These are phyloP conservation scores for Lasiommata megera DNA, from an alignment of 2,888 invertebrate genomes.

Conservation along the genomic window DNA sequence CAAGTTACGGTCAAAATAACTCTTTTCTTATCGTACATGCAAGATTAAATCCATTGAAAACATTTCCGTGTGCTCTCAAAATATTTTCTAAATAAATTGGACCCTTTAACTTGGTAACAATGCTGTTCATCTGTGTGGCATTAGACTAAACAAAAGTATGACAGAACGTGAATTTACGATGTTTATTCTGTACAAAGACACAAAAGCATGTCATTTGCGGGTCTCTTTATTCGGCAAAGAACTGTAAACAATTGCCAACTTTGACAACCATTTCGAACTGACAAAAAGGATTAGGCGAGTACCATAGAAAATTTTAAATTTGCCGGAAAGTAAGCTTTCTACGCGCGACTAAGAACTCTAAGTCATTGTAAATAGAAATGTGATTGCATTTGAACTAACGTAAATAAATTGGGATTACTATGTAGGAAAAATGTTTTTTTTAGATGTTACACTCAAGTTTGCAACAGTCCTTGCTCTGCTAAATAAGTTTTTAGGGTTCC, in stretches of 20 bases:
- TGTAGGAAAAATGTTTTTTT: slow-evolving; percentile 51
- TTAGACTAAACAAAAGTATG: slow-evolving; percentile 53
- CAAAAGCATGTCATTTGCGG: slow-evolving; percentile 69
- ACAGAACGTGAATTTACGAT: slow-evolving; percentile 61
- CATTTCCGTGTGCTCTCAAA: slow-evolving; percentile 21
- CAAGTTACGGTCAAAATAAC: too few relatives aligned
- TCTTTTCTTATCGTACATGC: neutral
- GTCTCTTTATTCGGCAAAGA: slow-evolving; percentile 60
- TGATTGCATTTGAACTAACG: slow-evolving; percentile 28
- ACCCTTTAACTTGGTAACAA: slow-evolving; percentile 16
- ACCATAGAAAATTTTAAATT: slow-evolving; percentile 34
- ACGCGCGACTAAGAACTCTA: slow-evolving; percentile 41
- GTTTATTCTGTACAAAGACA: slow-evolving; percentile 63
- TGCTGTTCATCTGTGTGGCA: slow-evolving; percentile 57
- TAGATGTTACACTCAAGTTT: slow-evolving; percentile 59
- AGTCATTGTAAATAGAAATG: slow-evolving; percentile 22
- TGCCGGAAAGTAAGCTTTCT: slow-evolving; percentile 13
- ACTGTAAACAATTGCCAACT: slow-evolving; percentile 71
- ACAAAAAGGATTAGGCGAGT: slow-evolving; percentile 70
- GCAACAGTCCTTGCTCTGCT: slow-evolving; percentile 56
- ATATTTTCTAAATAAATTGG: slow-evolving; percentile 26
- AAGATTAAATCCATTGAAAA: slow-evolving; percentile 22
- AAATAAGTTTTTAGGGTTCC: slow-evolving; percentile 23
- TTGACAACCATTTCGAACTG: slow-evolving; percentile 68
- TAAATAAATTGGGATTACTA: slow-evolving; percentile 21